Evolutionary conservation across 2,113 vertebrate genomes (phyloP).

Genomic region (Syngnathus typhle): DNA sequence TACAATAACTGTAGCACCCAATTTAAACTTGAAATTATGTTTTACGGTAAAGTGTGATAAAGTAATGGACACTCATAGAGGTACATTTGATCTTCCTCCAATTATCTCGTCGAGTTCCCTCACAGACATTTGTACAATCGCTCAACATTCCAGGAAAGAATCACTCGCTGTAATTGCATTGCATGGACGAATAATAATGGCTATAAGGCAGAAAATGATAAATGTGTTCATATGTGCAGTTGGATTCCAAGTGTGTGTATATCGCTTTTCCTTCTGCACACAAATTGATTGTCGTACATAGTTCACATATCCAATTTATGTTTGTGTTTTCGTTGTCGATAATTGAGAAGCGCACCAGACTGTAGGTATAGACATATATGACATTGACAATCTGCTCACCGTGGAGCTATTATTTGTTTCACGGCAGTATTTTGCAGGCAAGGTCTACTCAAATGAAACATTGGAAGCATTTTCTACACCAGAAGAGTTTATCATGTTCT

Average conservation of each 20-base stretch:
- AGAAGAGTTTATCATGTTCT: constrained; percentile 24
- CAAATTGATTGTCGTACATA: neutral
- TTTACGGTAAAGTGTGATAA: neutral
- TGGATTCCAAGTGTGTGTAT: neutral
- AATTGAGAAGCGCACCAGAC: neutral
- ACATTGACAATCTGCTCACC: constrained; percentile 7
- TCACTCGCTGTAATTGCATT: constrained; percentile 1
- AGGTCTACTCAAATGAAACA: constrained; percentile 1
- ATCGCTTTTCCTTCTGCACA: neutral
- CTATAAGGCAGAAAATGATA: neutral
- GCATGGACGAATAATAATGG: neutral
- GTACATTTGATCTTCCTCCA: neutral
- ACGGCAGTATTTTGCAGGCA: constrained; percentile 7
- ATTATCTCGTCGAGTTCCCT: neutral
- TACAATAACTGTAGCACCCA: neutral
- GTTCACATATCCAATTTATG: neutral
- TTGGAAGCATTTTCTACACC: constrained; percentile 2
- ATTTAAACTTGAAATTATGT: neutral
- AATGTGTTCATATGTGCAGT: neutral
- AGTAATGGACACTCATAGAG: neutral
- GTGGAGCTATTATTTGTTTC: constrained; percentile 12
- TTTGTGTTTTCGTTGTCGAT: neutral
- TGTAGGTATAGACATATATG: neutral
- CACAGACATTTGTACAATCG: neutral
- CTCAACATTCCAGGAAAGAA: neutral